These are phyloP conservation scores for Sinocyclocheilus rhinocerous DNA, from an alignment of 2,113 vertebrate genomes.

Conservation along the genomic window DNA sequence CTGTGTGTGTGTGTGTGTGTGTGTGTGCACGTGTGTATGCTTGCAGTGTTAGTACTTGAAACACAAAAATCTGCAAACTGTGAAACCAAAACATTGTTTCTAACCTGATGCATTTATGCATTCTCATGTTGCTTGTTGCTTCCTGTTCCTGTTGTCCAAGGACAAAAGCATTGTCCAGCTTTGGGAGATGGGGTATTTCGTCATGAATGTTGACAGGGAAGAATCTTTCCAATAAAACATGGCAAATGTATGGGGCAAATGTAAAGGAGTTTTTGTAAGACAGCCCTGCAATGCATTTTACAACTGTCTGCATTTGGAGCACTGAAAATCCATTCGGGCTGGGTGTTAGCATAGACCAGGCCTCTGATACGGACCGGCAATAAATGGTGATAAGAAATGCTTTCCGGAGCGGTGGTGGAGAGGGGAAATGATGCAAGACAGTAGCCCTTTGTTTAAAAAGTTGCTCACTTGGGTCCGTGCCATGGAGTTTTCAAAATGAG, in stretches of 20 bases:
- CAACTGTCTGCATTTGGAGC: conserved; percentile 45
- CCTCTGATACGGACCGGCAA: conserved; percentile 55
- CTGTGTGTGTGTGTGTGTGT: conserved; percentile 65
- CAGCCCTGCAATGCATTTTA: conserved; percentile 40
- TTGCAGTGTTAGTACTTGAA: conserved; percentile 10
- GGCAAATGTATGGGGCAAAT: conserved; percentile 35
- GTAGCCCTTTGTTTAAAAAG: conserved; percentile 78
- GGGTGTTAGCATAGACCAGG: conserved; percentile 50
- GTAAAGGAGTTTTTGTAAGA: conserved; percentile 41
- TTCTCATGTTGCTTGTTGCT: background rate
- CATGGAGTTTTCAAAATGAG: conserved; percentile 73
- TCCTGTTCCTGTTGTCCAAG: background rate
- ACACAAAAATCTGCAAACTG: conserved; percentile 4
- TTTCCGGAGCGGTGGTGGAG: conserved; percentile 50
- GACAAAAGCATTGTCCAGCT: conserved; percentile 3
- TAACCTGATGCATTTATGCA: background rate
- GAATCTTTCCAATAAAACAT: conserved; percentile 50
- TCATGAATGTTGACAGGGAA: conserved; percentile 44
- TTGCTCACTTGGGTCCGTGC: conserved; percentile 72
- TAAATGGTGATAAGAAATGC: conserved; percentile 75
- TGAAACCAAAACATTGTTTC: background rate
- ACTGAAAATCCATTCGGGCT: conserved; percentile 44
- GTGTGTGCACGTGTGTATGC: conserved; percentile 51
- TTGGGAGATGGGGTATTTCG: conserved; percentile 9
- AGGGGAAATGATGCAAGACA: conserved; percentile 78